phyloP scores from a whole-genome alignment of 2,888 invertebrate genomes.

The Iselma pallidipennis region DNA sequence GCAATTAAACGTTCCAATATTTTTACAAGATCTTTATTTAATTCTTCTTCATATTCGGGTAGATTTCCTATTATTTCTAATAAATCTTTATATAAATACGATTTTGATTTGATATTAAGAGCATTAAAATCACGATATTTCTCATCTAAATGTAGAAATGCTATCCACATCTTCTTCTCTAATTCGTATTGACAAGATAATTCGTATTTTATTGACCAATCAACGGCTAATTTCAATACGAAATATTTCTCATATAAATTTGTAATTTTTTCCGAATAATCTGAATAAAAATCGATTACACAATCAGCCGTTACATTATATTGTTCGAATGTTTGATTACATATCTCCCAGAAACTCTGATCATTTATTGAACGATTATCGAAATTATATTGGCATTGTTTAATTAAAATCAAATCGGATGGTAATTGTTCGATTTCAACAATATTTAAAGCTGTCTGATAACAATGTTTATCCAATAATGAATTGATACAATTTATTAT shows the following conservation, averaged over 20 bases:
- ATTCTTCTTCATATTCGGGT: constrained; percentile 19
- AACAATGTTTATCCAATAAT: constrained; percentile 59
- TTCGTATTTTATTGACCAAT: constrained; percentile 47
- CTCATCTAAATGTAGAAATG: constrained; percentile 42
- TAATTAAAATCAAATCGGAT: constrained; percentile 60
- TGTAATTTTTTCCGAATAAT: constrained; percentile 59
- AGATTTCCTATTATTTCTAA: constrained; percentile 29
- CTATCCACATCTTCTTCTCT: constrained; percentile 48
- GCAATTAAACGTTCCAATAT: constrained; percentile 60
- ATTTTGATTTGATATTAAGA: constrained; percentile 16
- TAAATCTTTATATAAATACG: constrained; percentile 35
- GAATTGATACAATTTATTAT: constrained; percentile 61
- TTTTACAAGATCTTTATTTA: constrained; percentile 52
- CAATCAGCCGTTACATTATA: constrained; percentile 65
- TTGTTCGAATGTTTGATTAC: constrained; percentile 65
- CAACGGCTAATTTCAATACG: constrained; percentile 46
- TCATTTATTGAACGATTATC: constrained; percentile 56
- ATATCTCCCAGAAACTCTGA: constrained; percentile 62
- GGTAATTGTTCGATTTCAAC: constrained; percentile 59
- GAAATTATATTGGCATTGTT: constrained; percentile 61
- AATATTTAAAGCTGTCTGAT: constrained; percentile 63
- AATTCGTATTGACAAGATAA: constrained; percentile 41
- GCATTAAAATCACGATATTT: constrained; percentile 24
- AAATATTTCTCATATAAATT: constrained; percentile 59
- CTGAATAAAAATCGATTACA: constrained; percentile 67